Base-by-base conservation (phyloP, 2,797 vertebrate genomes). In the Saguinus oedipus region DNA sequence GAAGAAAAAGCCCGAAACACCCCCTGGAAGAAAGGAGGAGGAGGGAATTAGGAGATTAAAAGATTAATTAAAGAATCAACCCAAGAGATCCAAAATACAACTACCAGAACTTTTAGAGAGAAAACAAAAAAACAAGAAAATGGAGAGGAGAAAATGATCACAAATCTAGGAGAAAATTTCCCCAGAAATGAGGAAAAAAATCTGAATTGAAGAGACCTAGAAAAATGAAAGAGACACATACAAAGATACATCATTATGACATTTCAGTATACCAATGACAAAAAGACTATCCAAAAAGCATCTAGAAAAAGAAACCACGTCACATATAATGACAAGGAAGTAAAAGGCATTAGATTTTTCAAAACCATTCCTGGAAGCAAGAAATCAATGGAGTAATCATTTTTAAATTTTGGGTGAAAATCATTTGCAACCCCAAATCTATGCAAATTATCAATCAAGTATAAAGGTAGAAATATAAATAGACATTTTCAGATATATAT, bases 321-420 rank as follows among this genome's bases (percentile, higher is more conserved):
- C 46, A 79, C 9, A n/a, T 79, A 36, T 13, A 81, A 53, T 1
- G 4, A 80, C 33, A 93, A 83, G n/a, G 17, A 70, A 90, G 87
- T 1, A 44, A 27, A 80, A 82, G 4, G 27, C 19, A 76, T 27
- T 10, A 19, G 2, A 78, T 64, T 81, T 91, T 61, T 93, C 75
- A 82, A 96, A 78, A 93, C 50, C 27, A 88, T 44, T 33, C 19
- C n/a, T n/a, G 5, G 44, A 88, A 88, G 72, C 36, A 74, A 74
- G 24, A 79, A 74, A 93, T 80, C 46, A 75, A 64, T 55, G n/a
- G 17, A 74, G 19, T 48, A 83, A 82, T 50, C 22, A 78, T 79
- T 89, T 92, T 76, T 10, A 89, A 95, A 74, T 55, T 78, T 4
- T 50, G 19, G n/a, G 36, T 90, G 82, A 75, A 94, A 95, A 75